Percentiles rank a stretch among this genome's conserved stretches.
Conservation (phyloP, 1,140 invertebrate species). For the Venustaconcha ellipsiformis region DNA sequence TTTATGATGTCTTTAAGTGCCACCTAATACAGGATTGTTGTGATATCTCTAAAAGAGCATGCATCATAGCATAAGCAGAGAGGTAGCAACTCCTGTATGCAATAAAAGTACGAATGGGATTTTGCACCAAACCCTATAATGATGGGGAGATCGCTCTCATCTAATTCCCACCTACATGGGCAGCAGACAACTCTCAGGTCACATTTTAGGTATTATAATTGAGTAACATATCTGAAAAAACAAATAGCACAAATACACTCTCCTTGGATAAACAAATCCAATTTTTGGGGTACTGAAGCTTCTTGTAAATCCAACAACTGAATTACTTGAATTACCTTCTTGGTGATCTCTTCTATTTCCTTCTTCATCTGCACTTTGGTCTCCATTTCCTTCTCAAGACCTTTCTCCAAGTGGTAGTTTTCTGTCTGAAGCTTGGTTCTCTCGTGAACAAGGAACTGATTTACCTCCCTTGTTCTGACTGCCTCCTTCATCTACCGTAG, state of each 20-base stretch:
- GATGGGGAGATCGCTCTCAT: too few relatives aligned
- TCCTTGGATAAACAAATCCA: not conserved
- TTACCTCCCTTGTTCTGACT: slow-evolving; percentile 48
- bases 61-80: too few relatives aligned
- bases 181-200: too few relatives aligned
- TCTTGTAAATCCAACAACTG: not conserved
- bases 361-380: slow-evolving; percentile 37
- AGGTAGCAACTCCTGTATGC: too few relatives aligned
- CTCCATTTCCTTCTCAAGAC: slow-evolving; percentile 44
- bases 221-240: not conserved
- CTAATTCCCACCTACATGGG: too few relatives aligned
- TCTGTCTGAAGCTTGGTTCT: slow-evolving; percentile 49
- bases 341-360: slow-evolving; percentile 44
- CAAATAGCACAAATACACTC: not conserved
- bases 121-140: too few relatives aligned
- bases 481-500: slow-evolving; percentile 57
- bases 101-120: too few relatives aligned
- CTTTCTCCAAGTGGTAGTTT: slow-evolving; percentile 34
- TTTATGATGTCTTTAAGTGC: too few relatives aligned
- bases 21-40: too few relatives aligned
- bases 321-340: slow-evolving; percentile 35
- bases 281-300: not conserved
- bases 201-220: too few relatives aligned
- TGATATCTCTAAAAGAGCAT: too few relatives aligned
- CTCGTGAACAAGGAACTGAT: slow-evolving; percentile 49